A percentile compares a stretch with the other conserved stretches of the same genome.
Conservation (phyloP, 2,113 vertebrate genomes). For the Haemorhous mexicanus region DNA sequence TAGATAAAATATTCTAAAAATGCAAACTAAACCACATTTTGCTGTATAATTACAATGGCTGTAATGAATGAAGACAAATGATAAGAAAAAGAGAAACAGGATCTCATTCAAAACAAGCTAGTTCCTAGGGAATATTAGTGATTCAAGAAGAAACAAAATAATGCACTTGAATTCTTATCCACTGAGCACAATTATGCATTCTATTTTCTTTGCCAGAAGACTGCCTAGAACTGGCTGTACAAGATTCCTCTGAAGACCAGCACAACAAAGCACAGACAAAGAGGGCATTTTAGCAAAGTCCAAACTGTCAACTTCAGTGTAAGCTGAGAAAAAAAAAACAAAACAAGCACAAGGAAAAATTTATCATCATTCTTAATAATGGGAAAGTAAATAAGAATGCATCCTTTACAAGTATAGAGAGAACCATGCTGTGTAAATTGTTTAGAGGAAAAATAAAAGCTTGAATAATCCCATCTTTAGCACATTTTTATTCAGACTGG, state of each 20-base stretch:
- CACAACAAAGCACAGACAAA: neutral
- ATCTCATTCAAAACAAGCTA: neutral
- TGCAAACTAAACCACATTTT: neutral
- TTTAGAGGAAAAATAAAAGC: neutral
- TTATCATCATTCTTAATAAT: neutral
- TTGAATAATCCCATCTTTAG: neutral
- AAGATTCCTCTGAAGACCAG: neutral
- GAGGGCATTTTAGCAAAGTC: neutral
- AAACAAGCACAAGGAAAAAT: neutral
- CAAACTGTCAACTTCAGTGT: neutral
- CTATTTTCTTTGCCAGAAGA: constrained; percentile 6
- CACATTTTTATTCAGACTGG: neutral
- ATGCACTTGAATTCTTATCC: neutral
- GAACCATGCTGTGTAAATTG: neutral
- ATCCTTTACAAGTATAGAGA: neutral
- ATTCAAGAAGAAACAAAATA: constrained; percentile 16
- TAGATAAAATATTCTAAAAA: constrained; percentile 14
- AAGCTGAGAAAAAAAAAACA: neutral
- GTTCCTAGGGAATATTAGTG: constrained; percentile 1
- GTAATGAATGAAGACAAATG: constrained; percentile 34
- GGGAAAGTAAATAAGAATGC: neutral
- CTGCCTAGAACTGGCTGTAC: neutral
- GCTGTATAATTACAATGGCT: constrained; percentile 7
- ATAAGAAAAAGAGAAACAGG: neutral
- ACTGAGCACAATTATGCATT: neutral